Evolutionary conservation across 1,140 invertebrate species (phyloP).

Genomic region (Drosophila murphyi): DNA sequence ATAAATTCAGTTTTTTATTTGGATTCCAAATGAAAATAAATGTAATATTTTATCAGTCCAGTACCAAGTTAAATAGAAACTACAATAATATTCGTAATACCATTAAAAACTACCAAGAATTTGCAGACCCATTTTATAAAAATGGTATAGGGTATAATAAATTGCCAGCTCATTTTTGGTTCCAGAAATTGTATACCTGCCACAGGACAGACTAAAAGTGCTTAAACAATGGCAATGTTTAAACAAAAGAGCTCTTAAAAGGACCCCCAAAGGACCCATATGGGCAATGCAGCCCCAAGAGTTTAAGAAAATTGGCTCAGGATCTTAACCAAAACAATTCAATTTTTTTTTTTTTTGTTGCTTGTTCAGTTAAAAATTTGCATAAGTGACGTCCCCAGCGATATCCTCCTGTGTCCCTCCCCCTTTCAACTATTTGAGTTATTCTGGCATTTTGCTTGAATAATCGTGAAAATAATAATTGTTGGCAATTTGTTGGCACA

Average conservation of each 20-base stretch:
- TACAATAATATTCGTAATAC: too few relatives aligned
- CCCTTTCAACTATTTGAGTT: background rate
- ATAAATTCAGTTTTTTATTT: too few relatives aligned
- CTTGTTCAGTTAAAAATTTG: slow-evolving; percentile 22
- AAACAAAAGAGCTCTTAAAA: slow-evolving; percentile 9
- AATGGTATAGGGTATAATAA: too few relatives aligned
- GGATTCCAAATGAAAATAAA: too few relatives aligned
- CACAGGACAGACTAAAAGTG: too few relatives aligned
- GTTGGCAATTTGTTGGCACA: slow-evolving; percentile 15
- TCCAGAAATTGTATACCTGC: background rate
- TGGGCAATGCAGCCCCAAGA: too few relatives aligned
- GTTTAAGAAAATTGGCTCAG: too few relatives aligned
- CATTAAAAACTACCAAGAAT: too few relatives aligned
- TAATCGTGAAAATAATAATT: slow-evolving; percentile 5
- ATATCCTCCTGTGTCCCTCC: background rate
- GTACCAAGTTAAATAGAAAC: too few relatives aligned
- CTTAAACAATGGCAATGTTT: background rate
- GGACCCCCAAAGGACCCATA: slow-evolving; percentile 4
- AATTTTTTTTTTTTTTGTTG: too few relatives aligned
- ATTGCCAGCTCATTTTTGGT: background rate
- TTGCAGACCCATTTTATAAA: too few relatives aligned
- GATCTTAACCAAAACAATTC: background rate
- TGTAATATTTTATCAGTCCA: too few relatives aligned
- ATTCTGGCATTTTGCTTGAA: background rate
- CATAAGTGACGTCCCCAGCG: slow-evolving; percentile 28